These are phyloP conservation scores for Amblyopsis hoosieri DNA, from an alignment of 2,797 vertebrate species.

Conservation along the genomic window DNA sequence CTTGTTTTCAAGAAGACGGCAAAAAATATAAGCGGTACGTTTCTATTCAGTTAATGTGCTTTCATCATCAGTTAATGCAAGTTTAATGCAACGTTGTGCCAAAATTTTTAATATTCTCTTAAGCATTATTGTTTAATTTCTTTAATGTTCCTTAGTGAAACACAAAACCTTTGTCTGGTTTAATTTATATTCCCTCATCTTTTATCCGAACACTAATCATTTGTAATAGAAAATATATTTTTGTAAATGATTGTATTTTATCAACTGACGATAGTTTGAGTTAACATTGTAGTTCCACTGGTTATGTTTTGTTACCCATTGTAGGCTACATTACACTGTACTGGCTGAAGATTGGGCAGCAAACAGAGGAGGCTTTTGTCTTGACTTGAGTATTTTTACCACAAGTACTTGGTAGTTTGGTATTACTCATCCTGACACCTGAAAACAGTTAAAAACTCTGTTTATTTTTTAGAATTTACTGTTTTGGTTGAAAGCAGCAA, in stretches of 20 bases:
- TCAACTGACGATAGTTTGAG: slow-evolving; percentile 36
- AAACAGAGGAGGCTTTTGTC: background rate
- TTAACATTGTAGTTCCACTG: slow-evolving; percentile 30
- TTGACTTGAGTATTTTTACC: slow-evolving; percentile 12
- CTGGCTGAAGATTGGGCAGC: slow-evolving; percentile 7
- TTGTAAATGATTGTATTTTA: slow-evolving; percentile 73
- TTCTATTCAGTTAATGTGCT: background rate
- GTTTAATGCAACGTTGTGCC: slow-evolving; percentile 15
- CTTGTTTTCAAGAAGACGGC: slow-evolving; percentile 2
- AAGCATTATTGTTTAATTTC: slow-evolving; percentile 22
- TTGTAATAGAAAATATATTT: slow-evolving; percentile 80
- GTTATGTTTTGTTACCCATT: slow-evolving; percentile 16
- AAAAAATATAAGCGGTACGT: no score
- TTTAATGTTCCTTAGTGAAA: no score
- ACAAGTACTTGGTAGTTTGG: slow-evolving; percentile 27
- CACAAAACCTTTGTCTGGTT: slow-evolving; percentile 18
- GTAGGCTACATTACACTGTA: slow-evolving; percentile 21
- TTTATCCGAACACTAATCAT: slow-evolving; percentile 62
- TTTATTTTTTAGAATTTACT: no score
- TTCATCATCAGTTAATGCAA: background rate
- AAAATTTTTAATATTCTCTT: background rate
- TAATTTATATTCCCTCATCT: slow-evolving; percentile 12
- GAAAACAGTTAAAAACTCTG: no score
- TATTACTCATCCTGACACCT: slow-evolving; percentile 39
- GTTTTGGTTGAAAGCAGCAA: no score